phyloP scores from a whole-genome alignment of 2,113 vertebrate species.

The Hippocampus zosterae region DNA sequence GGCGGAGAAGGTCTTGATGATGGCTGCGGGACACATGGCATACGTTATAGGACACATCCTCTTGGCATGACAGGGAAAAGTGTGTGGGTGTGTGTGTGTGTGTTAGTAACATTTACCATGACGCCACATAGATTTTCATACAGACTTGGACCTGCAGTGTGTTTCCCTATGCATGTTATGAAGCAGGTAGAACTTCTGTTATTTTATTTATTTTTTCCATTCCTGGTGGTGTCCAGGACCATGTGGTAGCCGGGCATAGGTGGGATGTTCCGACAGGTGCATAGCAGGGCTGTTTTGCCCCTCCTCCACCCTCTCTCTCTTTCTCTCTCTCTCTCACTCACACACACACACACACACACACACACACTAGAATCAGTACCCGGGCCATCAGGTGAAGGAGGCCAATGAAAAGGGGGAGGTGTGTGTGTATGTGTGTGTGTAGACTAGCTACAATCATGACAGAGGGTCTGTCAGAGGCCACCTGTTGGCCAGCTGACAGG shows the following conservation, averaged over 20 bases:
- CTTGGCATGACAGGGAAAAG: too few relatives aligned
- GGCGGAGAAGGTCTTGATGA: too few relatives aligned
- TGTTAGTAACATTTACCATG: too few relatives aligned
- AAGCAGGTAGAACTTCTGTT: too few relatives aligned
- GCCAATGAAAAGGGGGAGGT: background rate
- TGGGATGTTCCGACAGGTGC: conserved; percentile 63
- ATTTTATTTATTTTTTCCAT: background rate
- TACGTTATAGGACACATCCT: too few relatives aligned
- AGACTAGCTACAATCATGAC: conserved; percentile 66
- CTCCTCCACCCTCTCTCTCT: background rate
- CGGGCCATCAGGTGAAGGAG: conserved; percentile 11
- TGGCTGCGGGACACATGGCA: too few relatives aligned
- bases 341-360: conserved; percentile 5
- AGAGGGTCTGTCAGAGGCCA: conserved; percentile 71
- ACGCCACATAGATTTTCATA: too few relatives aligned
- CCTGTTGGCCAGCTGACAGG: conserved; percentile 77
- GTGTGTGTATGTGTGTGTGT: conserved; percentile 30
- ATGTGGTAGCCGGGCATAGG: conserved; percentile 39
- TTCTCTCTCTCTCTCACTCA: background rate
- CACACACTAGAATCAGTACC: conserved; percentile 1
- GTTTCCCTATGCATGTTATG: background rate
- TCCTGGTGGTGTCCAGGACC: conserved; percentile 57
- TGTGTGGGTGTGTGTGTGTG: too few relatives aligned
- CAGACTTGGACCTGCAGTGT: background rate
- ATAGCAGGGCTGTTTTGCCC: conserved; percentile 24